Base-by-base conservation (phyloP, 2,113 vertebrate genomes). In the Anseranas semipalmata region DNA sequence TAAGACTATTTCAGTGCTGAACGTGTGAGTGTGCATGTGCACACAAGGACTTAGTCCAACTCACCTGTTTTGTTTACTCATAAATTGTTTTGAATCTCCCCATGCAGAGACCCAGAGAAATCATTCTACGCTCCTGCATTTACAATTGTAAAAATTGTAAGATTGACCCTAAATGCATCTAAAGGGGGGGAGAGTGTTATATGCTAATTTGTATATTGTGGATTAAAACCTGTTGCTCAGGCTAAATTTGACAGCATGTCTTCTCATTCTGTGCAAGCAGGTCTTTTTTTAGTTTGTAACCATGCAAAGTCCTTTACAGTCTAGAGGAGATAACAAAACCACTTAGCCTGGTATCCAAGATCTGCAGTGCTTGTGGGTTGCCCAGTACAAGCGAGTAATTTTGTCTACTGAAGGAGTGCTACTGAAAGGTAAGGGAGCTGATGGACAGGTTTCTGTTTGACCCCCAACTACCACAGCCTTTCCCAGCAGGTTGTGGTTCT, bases 21-120 rank as follows among this genome's bases (percentile, higher is more conserved):
- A 6, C 3, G 1, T 4, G 43, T 8, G 6, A 19, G 25, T 8
- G 39, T 15, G 19, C 2, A 6, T 7, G 27, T 7, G 46, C 20
- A 3, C 46, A 10, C 11, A 1, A 12, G 9, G 39, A 32, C 39
- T 55, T 10, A 1, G 37, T 21, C 53, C 37, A 10, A 2, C 35
- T 53, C 55, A 5, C 25, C 11, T 4, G 6, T 19, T 60, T 20
- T 14, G 39, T 28, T 32, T 14, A 14, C 18, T 55, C 15, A 0
- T 2, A 9, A 43, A 5, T n/a, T 67, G 13, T 22, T 58, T 73
- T 39, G 33, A 27, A n/a, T 4, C 22, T 28, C 27, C 15, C 35
- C 8, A 2, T 30, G 48, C 70, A 58, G 48, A 63, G 48, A 43
- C 21, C 7, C 48, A 28, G 55, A 35, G 71, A 43, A 60, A 37